These are phyloP conservation scores for Halisarca cf. caerulea DNA, from an alignment of 37 sponge, comb jelly and placozoan genomes.

Conservation along the genomic window DNA sequence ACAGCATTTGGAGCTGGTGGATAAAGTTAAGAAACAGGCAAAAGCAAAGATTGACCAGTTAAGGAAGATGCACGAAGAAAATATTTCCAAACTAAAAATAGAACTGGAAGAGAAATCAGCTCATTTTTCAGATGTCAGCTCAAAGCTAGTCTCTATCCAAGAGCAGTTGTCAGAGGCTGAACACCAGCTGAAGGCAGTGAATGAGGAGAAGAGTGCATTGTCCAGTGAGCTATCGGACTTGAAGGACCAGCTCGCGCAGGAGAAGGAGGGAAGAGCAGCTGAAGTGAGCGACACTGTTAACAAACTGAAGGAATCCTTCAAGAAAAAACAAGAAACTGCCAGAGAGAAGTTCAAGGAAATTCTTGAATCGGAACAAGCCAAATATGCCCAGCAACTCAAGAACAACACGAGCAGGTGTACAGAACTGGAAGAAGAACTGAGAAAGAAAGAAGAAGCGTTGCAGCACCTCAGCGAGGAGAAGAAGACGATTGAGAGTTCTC, in stretches of 20 bases:
- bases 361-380: neutral
- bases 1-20: neutral
- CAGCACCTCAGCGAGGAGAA: neutral
- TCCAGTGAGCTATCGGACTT: neutral
- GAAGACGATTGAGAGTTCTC: neutral
- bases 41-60: constrained; percentile 5
- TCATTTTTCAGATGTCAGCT: neutral
- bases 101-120: neutral
- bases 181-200: neutral
- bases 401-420: neutral
- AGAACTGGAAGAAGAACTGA: neutral
- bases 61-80: constrained; percentile 15
- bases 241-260: neutral
- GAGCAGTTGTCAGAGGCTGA: neutral
- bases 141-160: neutral
- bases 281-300: neutral
- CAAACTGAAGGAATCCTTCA: neutral
- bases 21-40: constrained; percentile 32
- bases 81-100: too few relatives aligned
- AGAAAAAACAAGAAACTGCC: neutral
- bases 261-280: neutral
- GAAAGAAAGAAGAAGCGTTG: neutral
- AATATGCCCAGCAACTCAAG: neutral
- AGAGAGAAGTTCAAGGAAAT: neutral
- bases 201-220: neutral